These are phyloP conservation scores for Squalus acanthias DNA, from an alignment of 2,797 vertebrate genomes.

Conservation along the genomic window DNA sequence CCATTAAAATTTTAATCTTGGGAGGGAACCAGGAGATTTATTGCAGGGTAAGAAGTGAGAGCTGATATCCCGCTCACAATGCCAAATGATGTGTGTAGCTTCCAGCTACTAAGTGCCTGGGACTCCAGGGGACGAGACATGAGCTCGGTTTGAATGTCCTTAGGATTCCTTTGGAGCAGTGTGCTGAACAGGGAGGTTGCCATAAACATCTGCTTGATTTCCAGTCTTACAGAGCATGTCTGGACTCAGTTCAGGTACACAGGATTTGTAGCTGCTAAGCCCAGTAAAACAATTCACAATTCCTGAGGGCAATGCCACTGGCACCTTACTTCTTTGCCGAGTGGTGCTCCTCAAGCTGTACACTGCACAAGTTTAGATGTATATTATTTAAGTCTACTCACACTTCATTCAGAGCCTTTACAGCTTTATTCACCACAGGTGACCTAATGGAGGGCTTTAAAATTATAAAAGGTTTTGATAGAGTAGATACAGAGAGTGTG, in stretches of 20 bases:
- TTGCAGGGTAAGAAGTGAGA: background rate
- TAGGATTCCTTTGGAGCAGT: background rate
- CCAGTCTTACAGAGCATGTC: background rate
- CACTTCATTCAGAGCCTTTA: background rate
- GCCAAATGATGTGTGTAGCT: background rate
- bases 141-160: background rate
- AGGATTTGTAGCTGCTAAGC: conserved; percentile 1
- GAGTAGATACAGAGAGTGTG: no score
- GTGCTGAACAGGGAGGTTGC: background rate
- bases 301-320: background rate
- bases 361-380: background rate
- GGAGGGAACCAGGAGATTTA: background rate
- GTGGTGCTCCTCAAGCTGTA: background rate
- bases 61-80: background rate
- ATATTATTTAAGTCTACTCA: background rate
- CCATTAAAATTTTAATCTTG: background rate
- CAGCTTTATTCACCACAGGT: background rate
- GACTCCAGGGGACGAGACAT: background rate
- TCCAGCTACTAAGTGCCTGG: background rate
- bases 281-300: conserved; percentile 11
- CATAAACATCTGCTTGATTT: background rate
- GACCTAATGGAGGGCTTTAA: no score
- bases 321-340: background rate
- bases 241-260: background rate
- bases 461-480: no score